These are phyloP conservation scores for Entelurus aequoreus DNA, from an alignment of 2,113 vertebrate species.

Conservation along the genomic window DNA sequence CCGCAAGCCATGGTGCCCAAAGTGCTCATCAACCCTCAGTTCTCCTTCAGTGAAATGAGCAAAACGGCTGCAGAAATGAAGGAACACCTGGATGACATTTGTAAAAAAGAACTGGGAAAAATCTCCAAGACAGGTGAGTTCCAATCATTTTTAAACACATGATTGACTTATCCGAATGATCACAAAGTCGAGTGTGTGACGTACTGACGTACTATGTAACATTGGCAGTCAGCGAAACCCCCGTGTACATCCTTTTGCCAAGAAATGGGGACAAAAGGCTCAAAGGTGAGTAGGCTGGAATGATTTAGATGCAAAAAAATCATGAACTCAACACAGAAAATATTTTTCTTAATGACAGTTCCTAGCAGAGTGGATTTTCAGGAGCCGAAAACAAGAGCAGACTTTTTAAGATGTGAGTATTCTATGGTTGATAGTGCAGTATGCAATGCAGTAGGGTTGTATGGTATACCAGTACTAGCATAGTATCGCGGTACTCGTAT, in stretches of 20 bases:
- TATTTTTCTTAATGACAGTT: conserved; percentile 36
- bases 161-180: neutral
- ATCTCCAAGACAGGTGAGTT: conserved; percentile 70
- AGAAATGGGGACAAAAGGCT: conserved; percentile 64
- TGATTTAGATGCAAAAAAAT: too few species aligned
- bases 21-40: conserved; percentile 75
- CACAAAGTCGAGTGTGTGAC: too few species aligned
- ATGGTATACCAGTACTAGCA: too few species aligned
- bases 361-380: conserved; percentile 56
- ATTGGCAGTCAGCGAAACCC: conserved; percentile 68
- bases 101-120: conserved; percentile 69
- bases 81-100: conserved; percentile 71
- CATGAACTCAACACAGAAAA: neutral
- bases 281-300: conserved; percentile 52
- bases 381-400: conserved; percentile 67
- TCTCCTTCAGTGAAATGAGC: conserved; percentile 72
- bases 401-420: conserved; percentile 73
- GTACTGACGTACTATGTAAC: neutral
- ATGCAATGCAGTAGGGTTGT: neutral
- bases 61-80: conserved; percentile 71
- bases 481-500: too few species aligned
- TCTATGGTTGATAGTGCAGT: neutral
- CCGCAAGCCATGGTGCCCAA: conserved; percentile 75
- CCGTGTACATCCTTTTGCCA: conserved; percentile 69
- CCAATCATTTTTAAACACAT: neutral